Conservation (phyloP, 2,888 invertebrate species). For the Oscheius sp. region DNA sequence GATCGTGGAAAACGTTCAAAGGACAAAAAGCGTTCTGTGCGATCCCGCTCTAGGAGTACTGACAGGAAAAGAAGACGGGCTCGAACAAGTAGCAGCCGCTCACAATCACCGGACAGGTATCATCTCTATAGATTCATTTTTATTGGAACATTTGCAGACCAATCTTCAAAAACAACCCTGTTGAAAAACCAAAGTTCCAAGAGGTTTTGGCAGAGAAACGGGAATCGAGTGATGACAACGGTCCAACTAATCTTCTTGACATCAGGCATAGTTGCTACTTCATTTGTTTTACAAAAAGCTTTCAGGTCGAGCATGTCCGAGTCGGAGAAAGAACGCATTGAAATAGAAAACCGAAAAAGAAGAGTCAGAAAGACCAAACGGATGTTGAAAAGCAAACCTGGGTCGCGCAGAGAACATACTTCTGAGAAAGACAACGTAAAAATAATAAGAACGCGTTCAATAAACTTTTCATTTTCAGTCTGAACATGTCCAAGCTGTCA, state of each 20-base stretch:
- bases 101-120: neutral
- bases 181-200: neutral
- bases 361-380: constrained; percentile 64
- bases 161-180: neutral
- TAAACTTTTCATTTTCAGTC: constrained; percentile 31
- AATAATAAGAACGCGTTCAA: neutral
- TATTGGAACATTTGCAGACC: neutral
- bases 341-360: constrained; percentile 70
- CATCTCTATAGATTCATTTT: neutral
- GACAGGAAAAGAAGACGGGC: neutral
- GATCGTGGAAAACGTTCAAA: constrained; percentile 24
- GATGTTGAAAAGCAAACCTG: constrained; percentile 46
- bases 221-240: constrained; percentile 16
- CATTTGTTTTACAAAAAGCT: neutral
- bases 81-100: neutral
- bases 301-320: constrained; percentile 69
- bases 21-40: constrained; percentile 33
- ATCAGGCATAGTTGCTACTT: constrained; percentile 4
- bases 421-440: constrained; percentile 47
- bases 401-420: constrained; percentile 18
- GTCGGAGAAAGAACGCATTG: constrained; percentile 67
- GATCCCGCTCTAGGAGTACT: constrained; percentile 33
- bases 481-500: constrained; percentile 56
- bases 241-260: constrained; percentile 17
- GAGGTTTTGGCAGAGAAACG: neutral